These are phyloP conservation scores for Sclerurus mexicanus DNA, from an alignment of 2,113 vertebrate species.

Conservation along the genomic window DNA sequence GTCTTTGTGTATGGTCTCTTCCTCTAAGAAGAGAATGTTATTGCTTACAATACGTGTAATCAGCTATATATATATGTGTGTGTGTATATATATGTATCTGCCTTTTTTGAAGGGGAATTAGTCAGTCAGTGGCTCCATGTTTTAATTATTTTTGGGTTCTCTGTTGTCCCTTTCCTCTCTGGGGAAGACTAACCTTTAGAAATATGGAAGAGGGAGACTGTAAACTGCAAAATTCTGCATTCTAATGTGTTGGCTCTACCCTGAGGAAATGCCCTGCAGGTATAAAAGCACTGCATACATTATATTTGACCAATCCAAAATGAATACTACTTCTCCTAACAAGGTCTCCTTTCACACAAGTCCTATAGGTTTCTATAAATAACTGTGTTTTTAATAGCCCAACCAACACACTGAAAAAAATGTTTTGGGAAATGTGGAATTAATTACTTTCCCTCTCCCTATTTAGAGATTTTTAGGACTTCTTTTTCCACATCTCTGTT, in stretches of 20 bases:
- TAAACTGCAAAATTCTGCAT: background rate
- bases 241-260: background rate
- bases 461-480: background rate
- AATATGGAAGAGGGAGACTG: background rate
- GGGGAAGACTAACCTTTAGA: background rate
- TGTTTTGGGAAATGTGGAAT: constrained; percentile 45
- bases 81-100: accelerated
- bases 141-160: background rate
- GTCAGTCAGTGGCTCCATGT: background rate
- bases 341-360: constrained; percentile 30
- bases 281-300: background rate
- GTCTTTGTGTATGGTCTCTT: background rate
- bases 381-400: constrained; percentile 41
- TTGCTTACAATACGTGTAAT: background rate
- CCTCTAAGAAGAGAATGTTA: background rate
- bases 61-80: accelerated
- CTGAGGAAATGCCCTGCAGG: constrained; percentile 46
- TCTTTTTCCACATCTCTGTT: background rate
- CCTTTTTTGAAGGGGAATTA: background rate
- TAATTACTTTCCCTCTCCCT: constrained; percentile 27
- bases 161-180: background rate
- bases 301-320: background rate
- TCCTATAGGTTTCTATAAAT: constrained; percentile 37
- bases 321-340: background rate
- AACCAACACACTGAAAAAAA: background rate